These are phyloP conservation scores for Tyrannus savana DNA, from an alignment of 2,113 vertebrate genomes.

Conservation along the genomic window DNA sequence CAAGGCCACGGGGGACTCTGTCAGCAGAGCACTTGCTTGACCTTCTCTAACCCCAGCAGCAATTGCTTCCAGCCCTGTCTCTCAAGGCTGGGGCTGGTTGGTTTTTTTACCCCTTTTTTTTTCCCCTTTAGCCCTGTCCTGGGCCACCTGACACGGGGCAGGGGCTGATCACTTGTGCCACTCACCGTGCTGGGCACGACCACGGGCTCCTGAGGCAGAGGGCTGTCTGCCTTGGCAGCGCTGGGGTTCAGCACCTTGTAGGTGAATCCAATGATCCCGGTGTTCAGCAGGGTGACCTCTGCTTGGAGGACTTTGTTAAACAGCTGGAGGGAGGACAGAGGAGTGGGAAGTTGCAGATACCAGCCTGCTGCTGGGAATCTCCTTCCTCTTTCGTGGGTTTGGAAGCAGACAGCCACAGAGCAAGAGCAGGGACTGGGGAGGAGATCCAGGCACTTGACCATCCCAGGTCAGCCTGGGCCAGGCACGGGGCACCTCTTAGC, in stretches of 20 bases:
- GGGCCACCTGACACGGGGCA: neutral
- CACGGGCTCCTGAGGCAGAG: slow-evolving; percentile 74
- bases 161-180: neutral
- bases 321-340: slow-evolving; percentile 16
- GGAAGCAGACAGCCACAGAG: neutral
- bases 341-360: neutral
- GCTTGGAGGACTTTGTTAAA: slow-evolving; percentile 76
- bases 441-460: fast-evolving
- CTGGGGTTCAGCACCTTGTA: slow-evolving; percentile 64
- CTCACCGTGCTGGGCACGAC: slow-evolving; percentile 78
- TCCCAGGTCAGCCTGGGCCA: neutral
- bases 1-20: neutral
- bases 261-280: slow-evolving; percentile 79
- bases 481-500: neutral
- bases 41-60: neutral
- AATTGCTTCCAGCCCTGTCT: neutral
- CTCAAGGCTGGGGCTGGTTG: neutral
- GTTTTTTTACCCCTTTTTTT: fast-evolving
- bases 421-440: neutral
- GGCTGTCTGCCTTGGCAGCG: neutral
- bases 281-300: slow-evolving; percentile 80
- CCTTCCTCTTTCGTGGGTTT: neutral
- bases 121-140: neutral
- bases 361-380: neutral
- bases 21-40: neutral